Evolutionary conservation across 2,113 vertebrate genomes (phyloP), one percentile per base, ranked within the genome.

Genomic region (Ranitomeya imitator): DNA sequence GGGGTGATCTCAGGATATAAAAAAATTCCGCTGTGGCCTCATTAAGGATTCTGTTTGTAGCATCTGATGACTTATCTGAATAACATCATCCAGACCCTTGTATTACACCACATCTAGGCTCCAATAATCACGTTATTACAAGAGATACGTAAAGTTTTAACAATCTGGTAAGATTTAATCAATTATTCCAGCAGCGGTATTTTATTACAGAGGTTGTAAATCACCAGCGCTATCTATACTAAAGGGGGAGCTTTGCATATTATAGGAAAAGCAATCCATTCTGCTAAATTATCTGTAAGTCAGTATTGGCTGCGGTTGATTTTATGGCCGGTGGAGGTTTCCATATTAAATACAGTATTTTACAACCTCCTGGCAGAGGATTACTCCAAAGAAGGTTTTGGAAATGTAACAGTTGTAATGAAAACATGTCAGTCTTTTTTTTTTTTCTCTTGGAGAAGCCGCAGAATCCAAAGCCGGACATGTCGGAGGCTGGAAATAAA

Each of bases 81-180:
- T 19, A 23, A 55, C 12, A 55, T 18, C 81, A 80, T 80, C 60
- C n/a, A 59, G 78, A 16, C 55, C 65, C 23, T 65, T 83, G 45
- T 52, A 67, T 83, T 52, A 83, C 60, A 51, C 19, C 21, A 15
- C 31, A 67, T 52, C 60, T 67, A 83, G 13, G 65, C 52, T 65
- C n/a, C 23, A 83, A 67, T 67, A 83, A 51, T 21, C 5, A 19
- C 67, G 59, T 82, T 82, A 82, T 82, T 45, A 65, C 45, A 1
- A 21, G 37, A 23, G 81, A 83, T 52, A 67, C n/a, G 81, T 65
- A 83, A 83, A 67, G 60, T 52, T 67, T 83, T 63, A 14, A 51
- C 60, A 65, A n/a, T 67, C 63, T 65, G 61, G 19, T 21, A 83
- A 52, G 19, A 83, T 65, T 55, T 51, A 0, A 67, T 21, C 14